Conservation (phyloP, 2,113 vertebrate genomes). For the Chlorocebus sabaeus region DNA sequence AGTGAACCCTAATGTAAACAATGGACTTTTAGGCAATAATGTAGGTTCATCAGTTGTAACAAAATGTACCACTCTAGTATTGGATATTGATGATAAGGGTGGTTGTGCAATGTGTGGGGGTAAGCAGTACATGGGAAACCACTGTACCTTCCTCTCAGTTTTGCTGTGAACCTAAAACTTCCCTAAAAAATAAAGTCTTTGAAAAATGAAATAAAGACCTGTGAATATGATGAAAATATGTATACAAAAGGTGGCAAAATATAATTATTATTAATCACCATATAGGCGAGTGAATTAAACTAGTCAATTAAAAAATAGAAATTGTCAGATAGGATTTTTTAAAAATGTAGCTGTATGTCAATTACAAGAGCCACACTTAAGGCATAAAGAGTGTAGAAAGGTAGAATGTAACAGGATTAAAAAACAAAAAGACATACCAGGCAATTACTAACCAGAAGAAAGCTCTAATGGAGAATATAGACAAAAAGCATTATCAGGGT, state of each 20-base stretch:
- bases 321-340: background rate
- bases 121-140: background rate
- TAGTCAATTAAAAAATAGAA: conserved; percentile 17
- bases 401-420: background rate
- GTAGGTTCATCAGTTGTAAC: background rate
- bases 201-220: background rate
- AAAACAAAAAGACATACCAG: background rate
- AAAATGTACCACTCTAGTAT: background rate
- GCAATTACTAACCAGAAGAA: conserved; percentile 47
- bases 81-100: background rate
- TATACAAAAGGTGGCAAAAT: background rate
- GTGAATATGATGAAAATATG: background rate
- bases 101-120: background rate
- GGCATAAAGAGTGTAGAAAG: conserved; percentile 8
- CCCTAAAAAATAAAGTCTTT: background rate
- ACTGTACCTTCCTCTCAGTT: background rate
- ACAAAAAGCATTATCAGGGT: conserved; percentile 5
- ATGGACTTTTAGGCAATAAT: background rate
- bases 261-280: background rate
- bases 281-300: background rate
- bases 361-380: background rate
- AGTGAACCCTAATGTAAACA: background rate
- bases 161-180: background rate
- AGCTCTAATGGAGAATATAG: background rate
- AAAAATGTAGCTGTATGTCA: background rate